Conservation (phyloP, 2,797 vertebrate species). For the Alfaro cultratus region DNA sequence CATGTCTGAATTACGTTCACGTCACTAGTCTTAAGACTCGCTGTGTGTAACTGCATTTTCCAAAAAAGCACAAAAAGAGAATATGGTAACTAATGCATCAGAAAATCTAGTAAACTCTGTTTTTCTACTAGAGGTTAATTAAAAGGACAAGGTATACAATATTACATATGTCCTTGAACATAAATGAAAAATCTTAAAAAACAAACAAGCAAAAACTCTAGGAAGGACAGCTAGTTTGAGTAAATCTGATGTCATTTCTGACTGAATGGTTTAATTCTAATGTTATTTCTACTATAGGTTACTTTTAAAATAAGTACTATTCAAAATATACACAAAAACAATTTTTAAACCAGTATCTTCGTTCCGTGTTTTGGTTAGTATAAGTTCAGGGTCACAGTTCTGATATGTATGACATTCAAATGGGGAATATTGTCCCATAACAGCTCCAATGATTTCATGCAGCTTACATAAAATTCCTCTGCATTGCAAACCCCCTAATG, state of each 20-base stretch:
- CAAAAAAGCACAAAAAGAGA: not conserved
- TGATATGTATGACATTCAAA: conserved; percentile 2
- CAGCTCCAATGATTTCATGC: not conserved
- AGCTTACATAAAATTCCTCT: not conserved
- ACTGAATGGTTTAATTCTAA: not conserved
- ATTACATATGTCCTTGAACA: not conserved
- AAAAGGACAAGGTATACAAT: not conserved
- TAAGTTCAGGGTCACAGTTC: not conserved
- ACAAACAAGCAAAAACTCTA: not conserved
- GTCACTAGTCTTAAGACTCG: not conserved
- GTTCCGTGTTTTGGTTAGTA: not conserved
- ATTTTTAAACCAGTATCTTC: not conserved
- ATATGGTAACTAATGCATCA: not conserved
- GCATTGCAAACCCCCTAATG: not conserved
- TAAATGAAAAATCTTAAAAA: not conserved
- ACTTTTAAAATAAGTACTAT: not conserved
- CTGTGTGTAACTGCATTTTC: not conserved
- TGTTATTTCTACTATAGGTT: not conserved
- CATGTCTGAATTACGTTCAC: not conserved
- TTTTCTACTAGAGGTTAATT: not conserved
- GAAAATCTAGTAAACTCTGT: not conserved
- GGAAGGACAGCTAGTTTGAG: not conserved
- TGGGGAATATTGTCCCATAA: not conserved
- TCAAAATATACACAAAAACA: not conserved
- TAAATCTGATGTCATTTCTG: not conserved